A percentile compares a stretch with the other conserved stretches of the same genome.
phyloP scores from a whole-genome alignment of 2,888 invertebrate species.

The Ophonus ardosiacus region DNA sequence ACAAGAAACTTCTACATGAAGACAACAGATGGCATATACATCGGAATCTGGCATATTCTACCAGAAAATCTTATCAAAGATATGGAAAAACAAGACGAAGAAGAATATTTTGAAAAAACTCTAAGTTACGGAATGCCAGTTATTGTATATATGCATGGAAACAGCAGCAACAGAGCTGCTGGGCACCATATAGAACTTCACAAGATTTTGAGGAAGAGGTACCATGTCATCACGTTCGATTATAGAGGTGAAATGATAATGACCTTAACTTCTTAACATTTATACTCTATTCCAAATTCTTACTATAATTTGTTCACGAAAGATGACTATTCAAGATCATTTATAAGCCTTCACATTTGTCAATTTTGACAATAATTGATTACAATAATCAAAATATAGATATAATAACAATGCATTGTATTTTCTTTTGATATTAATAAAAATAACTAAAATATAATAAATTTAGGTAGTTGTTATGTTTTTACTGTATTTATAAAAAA shows the following conservation, averaged over 20 bases:
- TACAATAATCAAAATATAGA: too few species aligned
- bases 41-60: constrained; percentile 86
- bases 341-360: too few species aligned
- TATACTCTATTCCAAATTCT: too few species aligned
- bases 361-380: too few species aligned
- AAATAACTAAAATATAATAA: too few species aligned
- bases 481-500: too few species aligned
- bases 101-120: constrained; percentile 76
- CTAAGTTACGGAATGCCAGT: constrained; percentile 78
- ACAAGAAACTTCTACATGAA: constrained; percentile 84
- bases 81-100: constrained; percentile 72
- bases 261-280: too few species aligned
- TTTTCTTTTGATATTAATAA: too few species aligned
- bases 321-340: too few species aligned
- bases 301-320: too few species aligned
- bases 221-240: constrained; percentile 88
- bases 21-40: constrained; percentile 76
- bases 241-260: constrained; percentile 81
- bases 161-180: constrained; percentile 85
- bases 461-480: too few species aligned
- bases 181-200: constrained; percentile 87
- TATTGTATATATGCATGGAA: constrained; percentile 85
- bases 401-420: too few species aligned
- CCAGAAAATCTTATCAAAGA: constrained; percentile 80
- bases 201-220: constrained; percentile 82